Evolutionary conservation across 2,797 vertebrate genomes (phyloP).

Genomic region (Ataeniobius toweri): DNA sequence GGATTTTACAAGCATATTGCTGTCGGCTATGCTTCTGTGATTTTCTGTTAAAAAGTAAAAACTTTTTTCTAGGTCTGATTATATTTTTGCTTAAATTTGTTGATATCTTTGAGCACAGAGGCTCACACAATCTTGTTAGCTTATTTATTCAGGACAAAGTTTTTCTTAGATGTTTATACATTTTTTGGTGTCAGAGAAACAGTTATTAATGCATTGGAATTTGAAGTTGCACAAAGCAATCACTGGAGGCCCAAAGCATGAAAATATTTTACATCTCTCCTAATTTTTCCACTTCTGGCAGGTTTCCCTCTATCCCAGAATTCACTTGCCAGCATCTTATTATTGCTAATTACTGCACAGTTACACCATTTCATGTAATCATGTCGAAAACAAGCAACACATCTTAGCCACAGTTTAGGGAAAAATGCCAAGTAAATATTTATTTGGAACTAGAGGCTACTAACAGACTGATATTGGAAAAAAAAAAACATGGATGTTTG

Average conservation of each 20-base stretch:
- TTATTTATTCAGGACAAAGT: not conserved
- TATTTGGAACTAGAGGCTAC: slow-evolving; percentile 8
- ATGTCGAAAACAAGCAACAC: slow-evolving; percentile 51
- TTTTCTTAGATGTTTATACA: slow-evolving; percentile 3
- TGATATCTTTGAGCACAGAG: not conserved
- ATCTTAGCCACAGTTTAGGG: slow-evolving; percentile 43
- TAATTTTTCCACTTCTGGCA: slow-evolving; percentile 59
- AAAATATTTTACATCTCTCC: slow-evolving; percentile 29
- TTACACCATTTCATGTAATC: slow-evolving; percentile 64
- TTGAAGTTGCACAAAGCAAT: slow-evolving; percentile 41
- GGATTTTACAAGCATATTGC: slow-evolving; percentile 40
- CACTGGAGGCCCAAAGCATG: slow-evolving; percentile 18
- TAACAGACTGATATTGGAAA: not conserved
- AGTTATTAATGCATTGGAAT: slow-evolving; percentile 29
- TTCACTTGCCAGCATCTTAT: slow-evolving; percentile 57
- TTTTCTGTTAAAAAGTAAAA: slow-evolving; percentile 22
- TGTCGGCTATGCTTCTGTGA: slow-evolving; percentile 32
- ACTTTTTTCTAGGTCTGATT: slow-evolving; percentile 8
- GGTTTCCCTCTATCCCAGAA: slow-evolving; percentile 45
- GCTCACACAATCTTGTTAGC: not conserved
- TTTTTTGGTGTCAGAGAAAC: not conserved
- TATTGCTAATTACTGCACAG: slow-evolving; percentile 63
- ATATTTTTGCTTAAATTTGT: slow-evolving; percentile 23
- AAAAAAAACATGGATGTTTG: slow-evolving; percentile 10
- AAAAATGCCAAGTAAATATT: slow-evolving; percentile 35